Evolutionary conservation across 1,140 invertebrate species (phyloP).

Genomic region (Pseudomyrmex cubaensis): DNA sequence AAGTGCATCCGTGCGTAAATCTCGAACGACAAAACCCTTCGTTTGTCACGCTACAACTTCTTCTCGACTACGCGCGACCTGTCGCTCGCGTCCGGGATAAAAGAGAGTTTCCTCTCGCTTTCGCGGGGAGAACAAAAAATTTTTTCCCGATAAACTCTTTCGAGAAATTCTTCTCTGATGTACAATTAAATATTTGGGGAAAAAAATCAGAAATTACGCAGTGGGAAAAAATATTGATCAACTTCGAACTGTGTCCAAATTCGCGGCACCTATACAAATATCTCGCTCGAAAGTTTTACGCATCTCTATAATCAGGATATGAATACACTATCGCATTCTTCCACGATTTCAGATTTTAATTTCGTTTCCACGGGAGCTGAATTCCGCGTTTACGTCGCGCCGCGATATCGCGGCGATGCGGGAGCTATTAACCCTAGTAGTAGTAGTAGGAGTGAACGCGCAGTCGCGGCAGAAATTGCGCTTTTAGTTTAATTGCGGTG

Average conservation of each 20-base stretch:
- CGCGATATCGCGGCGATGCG: conserved; percentile 34
- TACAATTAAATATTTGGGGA: background rate
- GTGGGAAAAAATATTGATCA: too few species aligned
- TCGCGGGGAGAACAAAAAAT: background rate
- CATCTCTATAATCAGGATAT: background rate
- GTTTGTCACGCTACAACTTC: conserved; percentile 38
- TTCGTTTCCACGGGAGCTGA: conserved; percentile 11
- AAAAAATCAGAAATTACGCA: background rate
- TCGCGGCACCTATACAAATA: background rate
- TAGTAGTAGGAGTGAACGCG: conserved; percentile 63
- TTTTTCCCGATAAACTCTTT: background rate
- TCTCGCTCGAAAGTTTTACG: background rate
- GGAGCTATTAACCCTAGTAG: conserved; percentile 57
- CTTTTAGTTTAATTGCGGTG: conserved; percentile 77
- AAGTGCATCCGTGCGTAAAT: conserved; percentile 83
- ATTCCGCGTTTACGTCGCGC: conserved; percentile 58
- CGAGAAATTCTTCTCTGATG: background rate
- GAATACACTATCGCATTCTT: background rate
- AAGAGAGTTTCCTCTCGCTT: conserved; percentile 2
- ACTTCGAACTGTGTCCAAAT: too few species aligned
- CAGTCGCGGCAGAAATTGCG: conserved; percentile 67
- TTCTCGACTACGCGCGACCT: conserved; percentile 11
- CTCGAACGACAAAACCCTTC: conserved; percentile 58
- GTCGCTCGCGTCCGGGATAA: background rate
- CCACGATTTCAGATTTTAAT: conserved; percentile 30